Conservation (phyloP, 2,888 invertebrate genomes). For the Phorcus lineatus region DNA sequence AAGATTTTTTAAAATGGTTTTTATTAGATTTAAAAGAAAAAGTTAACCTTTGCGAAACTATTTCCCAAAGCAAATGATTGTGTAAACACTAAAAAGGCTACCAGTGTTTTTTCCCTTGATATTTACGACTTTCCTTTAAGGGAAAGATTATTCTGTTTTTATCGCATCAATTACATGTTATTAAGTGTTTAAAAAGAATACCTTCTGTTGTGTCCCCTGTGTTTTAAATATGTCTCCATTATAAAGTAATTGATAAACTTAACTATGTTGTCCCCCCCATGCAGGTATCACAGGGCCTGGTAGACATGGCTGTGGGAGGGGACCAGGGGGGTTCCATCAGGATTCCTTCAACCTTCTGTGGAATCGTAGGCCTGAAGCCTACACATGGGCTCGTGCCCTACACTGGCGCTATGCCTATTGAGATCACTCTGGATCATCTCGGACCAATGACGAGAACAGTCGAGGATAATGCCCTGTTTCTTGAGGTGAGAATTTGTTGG, state of each 20-base stretch:
- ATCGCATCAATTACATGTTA: too few relatives aligned
- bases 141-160: too few relatives aligned
- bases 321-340: constrained; percentile 73
- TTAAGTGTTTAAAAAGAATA: too few relatives aligned
- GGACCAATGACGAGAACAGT: constrained; percentile 73
- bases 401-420: constrained; percentile 64
- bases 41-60: too few relatives aligned
- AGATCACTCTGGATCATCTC: constrained; percentile 63
- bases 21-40: too few relatives aligned
- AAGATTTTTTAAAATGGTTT: too few relatives aligned
- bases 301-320: constrained; percentile 69
- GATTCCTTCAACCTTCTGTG: constrained; percentile 66
- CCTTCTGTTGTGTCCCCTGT: too few relatives aligned
- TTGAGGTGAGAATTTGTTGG: constrained; percentile 30
- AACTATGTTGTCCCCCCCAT: background rate
- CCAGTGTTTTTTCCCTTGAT: too few relatives aligned
- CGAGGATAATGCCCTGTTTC: constrained; percentile 65
- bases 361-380: constrained; percentile 71
- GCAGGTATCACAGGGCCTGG: constrained; percentile 62
- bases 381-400: constrained; percentile 72
- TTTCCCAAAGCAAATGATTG: too few relatives aligned
- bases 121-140: too few relatives aligned
- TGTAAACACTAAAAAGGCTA: too few relatives aligned
- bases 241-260: background rate
- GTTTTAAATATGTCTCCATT: too few relatives aligned